Conservation (phyloP, 2,113 vertebrate genomes). For the Percina caprodes region DNA sequence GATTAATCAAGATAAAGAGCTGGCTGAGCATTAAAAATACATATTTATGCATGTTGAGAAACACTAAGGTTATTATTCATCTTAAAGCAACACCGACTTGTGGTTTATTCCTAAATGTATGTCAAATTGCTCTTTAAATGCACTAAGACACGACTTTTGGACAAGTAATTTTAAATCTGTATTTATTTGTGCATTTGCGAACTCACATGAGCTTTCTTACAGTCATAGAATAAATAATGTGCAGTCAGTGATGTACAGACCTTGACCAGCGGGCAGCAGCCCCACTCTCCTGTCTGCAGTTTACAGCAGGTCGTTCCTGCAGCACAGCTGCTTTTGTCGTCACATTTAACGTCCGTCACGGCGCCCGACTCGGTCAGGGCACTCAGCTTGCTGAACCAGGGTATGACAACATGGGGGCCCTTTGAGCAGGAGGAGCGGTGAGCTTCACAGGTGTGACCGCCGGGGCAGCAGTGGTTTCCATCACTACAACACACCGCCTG, state of each 20-base stretch:
- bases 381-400: conserved; percentile 78
- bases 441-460: conserved; percentile 76
- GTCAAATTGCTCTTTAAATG: neutral
- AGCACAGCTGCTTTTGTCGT: conserved; percentile 80
- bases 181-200: too few species aligned
- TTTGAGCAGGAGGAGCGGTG: conserved; percentile 69
- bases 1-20: too few species aligned
- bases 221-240: too few species aligned
- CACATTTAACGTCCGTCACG: conserved; percentile 76
- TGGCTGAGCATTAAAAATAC: too few species aligned
- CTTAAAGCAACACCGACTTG: neutral
- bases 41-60: neutral
- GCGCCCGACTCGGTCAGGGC: conserved; percentile 22
- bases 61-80: neutral
- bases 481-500: conserved; percentile 82
- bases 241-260: conserved; percentile 37
- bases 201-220: too few species aligned
- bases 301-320: conserved; percentile 83
- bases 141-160: too few species aligned
- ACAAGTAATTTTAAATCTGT: too few species aligned
- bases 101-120: neutral
- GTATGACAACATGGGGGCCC: conserved; percentile 33
- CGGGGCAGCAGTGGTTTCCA: conserved; percentile 84
- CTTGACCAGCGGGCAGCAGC: conserved; percentile 85
- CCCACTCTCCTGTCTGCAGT: conserved; percentile 78